phyloP scores from a whole-genome alignment of 2,888 invertebrate genomes.

The Cybosia mesomella region DNA sequence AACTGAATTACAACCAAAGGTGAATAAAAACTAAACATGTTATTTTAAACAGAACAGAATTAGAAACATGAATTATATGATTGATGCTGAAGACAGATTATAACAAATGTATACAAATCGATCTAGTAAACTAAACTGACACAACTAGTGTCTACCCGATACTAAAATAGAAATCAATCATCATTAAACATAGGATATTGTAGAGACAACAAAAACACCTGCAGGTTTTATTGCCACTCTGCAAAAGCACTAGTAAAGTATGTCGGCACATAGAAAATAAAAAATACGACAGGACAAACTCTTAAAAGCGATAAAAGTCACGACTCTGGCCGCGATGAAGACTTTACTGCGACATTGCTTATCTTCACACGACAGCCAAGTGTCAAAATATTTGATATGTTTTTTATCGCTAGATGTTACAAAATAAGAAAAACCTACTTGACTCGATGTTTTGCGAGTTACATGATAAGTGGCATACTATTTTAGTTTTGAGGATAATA shows the following conservation, averaged over 20 bases:
- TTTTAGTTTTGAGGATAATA: constrained; percentile 7
- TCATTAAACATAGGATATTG: constrained; percentile 26
- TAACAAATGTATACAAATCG: background rate
- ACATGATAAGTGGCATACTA: constrained; percentile 13
- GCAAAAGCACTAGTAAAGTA: constrained; percentile 34
- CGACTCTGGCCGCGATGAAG: constrained; percentile 53
- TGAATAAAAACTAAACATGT: background rate
- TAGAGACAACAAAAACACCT: constrained; percentile 38
- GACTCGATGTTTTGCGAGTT: constrained; percentile 26
- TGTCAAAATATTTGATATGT: constrained; percentile 67
- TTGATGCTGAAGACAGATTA: background rate
- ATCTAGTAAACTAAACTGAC: background rate
- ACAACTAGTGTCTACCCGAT: background rate
- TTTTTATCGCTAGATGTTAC: constrained; percentile 34
- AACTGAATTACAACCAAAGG: background rate
- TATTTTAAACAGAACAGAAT: background rate
- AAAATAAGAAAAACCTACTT: constrained; percentile 35
- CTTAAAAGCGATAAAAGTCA: constrained; percentile 61
- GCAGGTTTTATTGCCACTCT: constrained; percentile 36
- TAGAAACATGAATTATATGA: background rate
- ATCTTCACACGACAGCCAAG: constrained; percentile 61
- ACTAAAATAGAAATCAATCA: constrained; percentile 44
- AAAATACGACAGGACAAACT: constrained; percentile 55
- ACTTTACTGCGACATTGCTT: constrained; percentile 61
- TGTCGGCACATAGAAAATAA: constrained; percentile 41